These are phyloP conservation scores for Glaucidium brasilianum DNA, from an alignment of 2,113 vertebrate species.

Conservation along the genomic window DNA sequence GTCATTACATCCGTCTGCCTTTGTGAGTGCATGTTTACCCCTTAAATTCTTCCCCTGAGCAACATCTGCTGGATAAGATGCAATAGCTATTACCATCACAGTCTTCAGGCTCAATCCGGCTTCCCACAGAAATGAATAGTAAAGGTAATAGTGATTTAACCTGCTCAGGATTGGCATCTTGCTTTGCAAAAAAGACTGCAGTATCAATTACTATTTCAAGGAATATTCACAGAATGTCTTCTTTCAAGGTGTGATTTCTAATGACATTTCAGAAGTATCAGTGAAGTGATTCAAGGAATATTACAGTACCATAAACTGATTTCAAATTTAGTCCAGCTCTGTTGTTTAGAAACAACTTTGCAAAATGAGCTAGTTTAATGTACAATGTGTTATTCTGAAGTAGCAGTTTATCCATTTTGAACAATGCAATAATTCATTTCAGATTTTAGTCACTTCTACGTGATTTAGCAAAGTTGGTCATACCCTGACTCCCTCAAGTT, in stretches of 20 bases:
- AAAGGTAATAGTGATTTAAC: constrained; percentile 8
- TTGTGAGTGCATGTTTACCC: constrained; percentile 1
- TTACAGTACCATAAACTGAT: neutral
- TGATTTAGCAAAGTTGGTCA: neutral
- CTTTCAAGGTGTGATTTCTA: neutral
- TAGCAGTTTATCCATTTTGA: neutral
- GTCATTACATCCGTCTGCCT: constrained; percentile 24
- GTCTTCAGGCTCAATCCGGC: neutral
- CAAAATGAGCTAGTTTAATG: neutral
- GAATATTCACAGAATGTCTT: constrained; percentile 6
- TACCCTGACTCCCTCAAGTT: neutral
- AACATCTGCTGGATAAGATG: constrained; percentile 28
- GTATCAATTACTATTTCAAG: constrained; percentile 29
- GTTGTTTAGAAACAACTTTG: neutral
- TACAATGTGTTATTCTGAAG: neutral
- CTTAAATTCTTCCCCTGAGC: constrained; percentile 33
- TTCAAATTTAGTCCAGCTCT: neutral
- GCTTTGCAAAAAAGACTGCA: constrained; percentile 13
- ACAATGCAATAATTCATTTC: neutral
- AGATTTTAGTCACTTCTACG: neutral
- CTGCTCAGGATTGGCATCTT: constrained; percentile 1
- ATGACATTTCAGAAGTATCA: neutral
- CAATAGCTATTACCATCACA: neutral
- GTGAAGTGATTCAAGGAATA: neutral
- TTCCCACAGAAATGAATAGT: constrained; percentile 41